Conservation (phyloP, 2,113 vertebrate species). For the Cisticola juncidis region DNA sequence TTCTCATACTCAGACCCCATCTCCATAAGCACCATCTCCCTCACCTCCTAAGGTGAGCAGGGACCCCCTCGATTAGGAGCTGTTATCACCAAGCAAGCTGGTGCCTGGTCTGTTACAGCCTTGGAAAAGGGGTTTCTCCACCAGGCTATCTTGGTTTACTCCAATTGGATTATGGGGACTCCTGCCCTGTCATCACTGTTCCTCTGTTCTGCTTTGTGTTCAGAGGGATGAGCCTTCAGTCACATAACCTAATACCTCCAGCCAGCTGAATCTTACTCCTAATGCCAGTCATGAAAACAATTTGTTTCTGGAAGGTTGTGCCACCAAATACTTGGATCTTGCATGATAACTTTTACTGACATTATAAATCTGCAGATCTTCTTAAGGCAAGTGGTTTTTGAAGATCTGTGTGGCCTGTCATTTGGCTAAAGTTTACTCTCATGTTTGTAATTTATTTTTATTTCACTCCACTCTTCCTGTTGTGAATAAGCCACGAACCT, state of each 20-base stretch:
- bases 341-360: not conserved
- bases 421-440: not conserved
- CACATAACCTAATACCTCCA: not conserved
- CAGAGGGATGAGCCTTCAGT: not conserved
- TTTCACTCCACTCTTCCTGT: not conserved
- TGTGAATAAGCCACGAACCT: not conserved
- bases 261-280: not conserved
- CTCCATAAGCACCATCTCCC: accelerated
- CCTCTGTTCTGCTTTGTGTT: not conserved
- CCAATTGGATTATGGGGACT: not conserved
- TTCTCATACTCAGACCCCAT: not conserved
- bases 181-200: not conserved
- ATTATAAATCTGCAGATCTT: not conserved
- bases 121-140: not conserved
- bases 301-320: not conserved
- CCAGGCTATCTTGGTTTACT: not conserved
- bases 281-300: not conserved
- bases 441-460: not conserved
- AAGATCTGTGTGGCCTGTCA: not conserved
- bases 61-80: accelerated
- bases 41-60: not conserved
- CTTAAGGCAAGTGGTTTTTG: not conserved
- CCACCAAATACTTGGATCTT: not conserved
- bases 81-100: not conserved
- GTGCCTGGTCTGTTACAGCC: not conserved